phyloP scores from a whole-genome alignment of 1,140 invertebrate genomes.

The Parapsyche elsis region DNA sequence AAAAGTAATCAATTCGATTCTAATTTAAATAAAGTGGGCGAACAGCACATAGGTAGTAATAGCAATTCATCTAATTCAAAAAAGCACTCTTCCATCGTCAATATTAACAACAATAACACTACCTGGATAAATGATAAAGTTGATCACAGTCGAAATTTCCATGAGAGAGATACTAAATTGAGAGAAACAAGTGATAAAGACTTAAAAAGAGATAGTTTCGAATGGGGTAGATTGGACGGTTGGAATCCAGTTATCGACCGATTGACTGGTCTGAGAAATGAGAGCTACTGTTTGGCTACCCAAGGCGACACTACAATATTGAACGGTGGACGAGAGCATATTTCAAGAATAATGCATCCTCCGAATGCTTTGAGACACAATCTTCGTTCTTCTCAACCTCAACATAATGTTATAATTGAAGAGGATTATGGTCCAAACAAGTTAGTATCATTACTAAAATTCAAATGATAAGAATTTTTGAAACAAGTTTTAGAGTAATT shows the following conservation, averaged over 20 bases:
- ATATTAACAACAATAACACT: slow-evolving; percentile 66
- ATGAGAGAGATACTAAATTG: slow-evolving; percentile 61
- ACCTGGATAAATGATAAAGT: slow-evolving; percentile 66
- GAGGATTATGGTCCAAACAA: slow-evolving; percentile 72
- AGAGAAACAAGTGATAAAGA: slow-evolving; percentile 63
- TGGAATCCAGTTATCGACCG: slow-evolving; percentile 83
- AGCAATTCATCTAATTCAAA: slow-evolving; percentile 57
- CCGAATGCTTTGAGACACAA: slow-evolving; percentile 53
- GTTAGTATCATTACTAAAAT: slow-evolving; percentile 55
- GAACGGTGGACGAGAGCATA: slow-evolving; percentile 60
- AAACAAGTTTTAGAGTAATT: neutral
- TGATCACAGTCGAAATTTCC: slow-evolving; percentile 64
- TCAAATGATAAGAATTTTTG: neutral
- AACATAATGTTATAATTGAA: slow-evolving; percentile 74
- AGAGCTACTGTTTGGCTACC: slow-evolving; percentile 87
- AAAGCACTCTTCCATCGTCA: slow-evolving; percentile 65
- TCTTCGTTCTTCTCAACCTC: slow-evolving; percentile 61
- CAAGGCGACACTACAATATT: slow-evolving; percentile 62
- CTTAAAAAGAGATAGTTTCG: slow-evolving; percentile 66
- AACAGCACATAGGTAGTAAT: slow-evolving; percentile 59
- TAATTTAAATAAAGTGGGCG: slow-evolving; percentile 58
- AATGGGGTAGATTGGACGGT: slow-evolving; percentile 65
- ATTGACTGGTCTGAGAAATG: slow-evolving; percentile 77
- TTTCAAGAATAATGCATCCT: slow-evolving; percentile 45
- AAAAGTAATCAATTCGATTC: slow-evolving; percentile 57